Evolutionary conservation across 2,113 vertebrate genomes (phyloP).

Genomic region (Maccullochella peelii): DNA sequence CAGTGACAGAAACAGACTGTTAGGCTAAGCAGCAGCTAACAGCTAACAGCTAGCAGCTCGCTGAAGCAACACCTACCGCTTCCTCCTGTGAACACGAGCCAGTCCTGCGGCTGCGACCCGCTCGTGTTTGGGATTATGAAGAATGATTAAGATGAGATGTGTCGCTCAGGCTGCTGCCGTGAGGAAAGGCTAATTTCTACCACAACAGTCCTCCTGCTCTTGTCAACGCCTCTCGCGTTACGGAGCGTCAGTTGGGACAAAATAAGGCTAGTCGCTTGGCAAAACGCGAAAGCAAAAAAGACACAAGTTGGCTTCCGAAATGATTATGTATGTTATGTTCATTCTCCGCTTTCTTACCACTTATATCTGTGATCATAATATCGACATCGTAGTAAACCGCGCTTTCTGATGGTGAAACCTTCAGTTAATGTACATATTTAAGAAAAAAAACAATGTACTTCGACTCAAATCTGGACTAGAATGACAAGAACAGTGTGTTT

Average conservation of each 20-base stretch:
- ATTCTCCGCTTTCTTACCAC: too few relatives aligned
- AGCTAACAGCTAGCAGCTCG: background rate
- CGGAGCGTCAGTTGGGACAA: conserved; percentile 58
- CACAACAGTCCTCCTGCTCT: conserved; percentile 55
- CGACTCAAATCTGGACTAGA: too few relatives aligned
- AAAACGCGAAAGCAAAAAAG: conserved; percentile 41
- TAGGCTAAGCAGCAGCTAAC: conserved; percentile 9
- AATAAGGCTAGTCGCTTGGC: background rate
- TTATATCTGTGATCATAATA: too few relatives aligned
- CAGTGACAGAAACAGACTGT: background rate
- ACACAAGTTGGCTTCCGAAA: background rate
- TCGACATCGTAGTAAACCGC: too few relatives aligned
- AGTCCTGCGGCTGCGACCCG: background rate
- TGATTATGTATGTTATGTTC: too few relatives aligned
- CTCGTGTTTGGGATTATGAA: too few relatives aligned
- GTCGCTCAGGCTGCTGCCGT: background rate
- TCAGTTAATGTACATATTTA: too few relatives aligned
- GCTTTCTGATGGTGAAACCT: too few relatives aligned
- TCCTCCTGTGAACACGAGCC: background rate
- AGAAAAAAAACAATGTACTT: too few relatives aligned
- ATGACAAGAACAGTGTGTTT: too few relatives aligned
- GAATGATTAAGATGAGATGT: fast-evolving
- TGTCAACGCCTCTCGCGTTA: conserved; percentile 64
- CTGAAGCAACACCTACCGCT: conserved; percentile 27
- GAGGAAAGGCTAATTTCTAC: conserved; percentile 26